Percentiles rank a stretch among this genome's conserved stretches.
phyloP scores from a whole-genome alignment of 2,113 vertebrate species.

The Brachirus orientalis region DNA sequence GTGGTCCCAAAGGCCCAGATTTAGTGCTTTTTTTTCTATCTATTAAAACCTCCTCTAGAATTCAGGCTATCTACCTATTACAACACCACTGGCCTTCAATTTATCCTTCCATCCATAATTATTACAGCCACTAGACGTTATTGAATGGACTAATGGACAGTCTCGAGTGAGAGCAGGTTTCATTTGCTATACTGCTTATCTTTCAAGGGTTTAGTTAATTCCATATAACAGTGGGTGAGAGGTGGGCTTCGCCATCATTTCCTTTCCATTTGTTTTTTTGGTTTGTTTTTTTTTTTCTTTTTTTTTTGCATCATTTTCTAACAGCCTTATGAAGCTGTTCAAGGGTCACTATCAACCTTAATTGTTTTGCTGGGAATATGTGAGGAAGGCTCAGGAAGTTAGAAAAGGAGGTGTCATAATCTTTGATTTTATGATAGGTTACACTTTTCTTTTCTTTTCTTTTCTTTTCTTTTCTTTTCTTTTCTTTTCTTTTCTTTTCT shows the following conservation, averaged over 20 bases:
- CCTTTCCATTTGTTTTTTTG: constrained; percentile 36
- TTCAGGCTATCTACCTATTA: no score
- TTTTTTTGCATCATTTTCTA: constrained; percentile 21
- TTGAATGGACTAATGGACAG: background rate
- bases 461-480: background rate
- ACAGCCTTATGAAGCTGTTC: constrained; percentile 38
- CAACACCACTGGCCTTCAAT: background rate
- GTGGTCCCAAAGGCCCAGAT: no score
- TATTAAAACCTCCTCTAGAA: no score
- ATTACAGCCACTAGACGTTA: background rate
- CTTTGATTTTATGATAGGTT: constrained; percentile 5
- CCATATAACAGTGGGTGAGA: background rate
- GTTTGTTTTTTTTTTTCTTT: no score
- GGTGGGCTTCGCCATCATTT: constrained; percentile 7
- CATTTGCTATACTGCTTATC: background rate
- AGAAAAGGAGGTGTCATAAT: constrained; percentile 16
- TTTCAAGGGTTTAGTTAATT: background rate
- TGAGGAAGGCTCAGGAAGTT: constrained; percentile 26
- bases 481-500: background rate
- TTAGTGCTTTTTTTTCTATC: no score
- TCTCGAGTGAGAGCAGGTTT: background rate
- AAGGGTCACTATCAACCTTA: constrained; percentile 17
- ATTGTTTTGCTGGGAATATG: constrained; percentile 35
- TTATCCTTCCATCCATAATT: background rate
- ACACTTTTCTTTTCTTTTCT: background rate